Base-by-base conservation (phyloP, 2,113 vertebrate species). In the Mugil cephalus region DNA sequence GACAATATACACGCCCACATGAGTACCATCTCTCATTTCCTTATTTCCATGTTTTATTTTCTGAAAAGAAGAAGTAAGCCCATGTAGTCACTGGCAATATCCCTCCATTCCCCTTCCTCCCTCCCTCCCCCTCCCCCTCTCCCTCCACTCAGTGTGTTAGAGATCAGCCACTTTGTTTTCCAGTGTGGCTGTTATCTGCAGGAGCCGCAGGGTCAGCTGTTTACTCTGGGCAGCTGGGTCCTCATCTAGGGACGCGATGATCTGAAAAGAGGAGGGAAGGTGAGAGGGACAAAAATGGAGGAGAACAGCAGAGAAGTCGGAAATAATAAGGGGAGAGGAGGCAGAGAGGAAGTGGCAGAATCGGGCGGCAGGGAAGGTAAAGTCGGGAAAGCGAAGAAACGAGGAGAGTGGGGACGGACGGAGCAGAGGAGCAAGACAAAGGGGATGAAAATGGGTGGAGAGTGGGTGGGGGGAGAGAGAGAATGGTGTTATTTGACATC, bases 131-230 rank as follows among this genome's bases (percentile, higher is more conserved):
- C 15, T 10, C 47, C 15, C 43, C 9, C 59, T 21, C 19, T 43
- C 71, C 52, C 39, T 81, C 61, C 53, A 14, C 18, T 69, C 51
- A 21, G 74, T 76, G 79, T 93, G 93, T 97, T 95, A 99, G 93
- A 99, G 96, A 94, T 97, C 98, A 38, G 97, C 98, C 92, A 98
- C 96, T 95, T 99, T 99, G 94, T 98, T 96, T 93, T 99, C 97
- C 79, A 99, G 93, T 0, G 96, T 95, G 36, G 98, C 96, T 5
- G 97, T 96, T 60, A 99, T 96, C 92, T 98, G 97, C 93, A 99
- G 97, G 78, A 99, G 95, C 91, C 97, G 95, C 91, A 96, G 94
- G 87, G 98, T 96, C 89, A 99, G 94, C 93, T 99, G 98, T 95
- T 98, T 99, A 94, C 96, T 98, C 93, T 99, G 97, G 80, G 97